Percentiles rank a stretch among this genome's conserved stretches.
Evolutionary conservation across 23 tunicate species (phyloP).

Genomic region (Clavelina lepadiformis): DNA sequence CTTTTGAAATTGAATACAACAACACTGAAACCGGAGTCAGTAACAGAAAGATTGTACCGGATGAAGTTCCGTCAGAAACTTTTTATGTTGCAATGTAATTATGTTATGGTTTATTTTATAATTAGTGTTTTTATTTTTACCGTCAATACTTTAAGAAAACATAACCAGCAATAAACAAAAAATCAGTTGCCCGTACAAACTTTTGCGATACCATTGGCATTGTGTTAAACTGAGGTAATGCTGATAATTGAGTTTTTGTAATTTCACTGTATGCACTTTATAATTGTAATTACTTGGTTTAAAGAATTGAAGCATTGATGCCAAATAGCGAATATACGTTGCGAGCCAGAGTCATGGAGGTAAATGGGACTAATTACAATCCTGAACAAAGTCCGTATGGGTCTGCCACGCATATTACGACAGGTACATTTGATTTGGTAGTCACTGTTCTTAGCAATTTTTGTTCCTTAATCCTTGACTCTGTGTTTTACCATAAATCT

Average conservation of each 20-base stretch:
- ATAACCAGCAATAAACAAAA: too few relatives aligned
- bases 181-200: too few relatives aligned
- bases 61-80: constrained; percentile 5
- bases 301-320: not conserved
- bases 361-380: not conserved
- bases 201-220: too few relatives aligned
- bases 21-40: constrained; percentile 17
- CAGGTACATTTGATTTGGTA: constrained; percentile 2
- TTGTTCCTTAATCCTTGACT: not conserved
- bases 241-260: too few relatives aligned
- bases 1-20: constrained; percentile 25
- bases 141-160: too few relatives aligned
- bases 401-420: not conserved
- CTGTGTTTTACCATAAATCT: too few relatives aligned
- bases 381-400: constrained; percentile 15
- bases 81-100: constrained; percentile 28
- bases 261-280: not conserved
- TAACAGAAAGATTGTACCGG: not conserved
- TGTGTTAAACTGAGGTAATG: too few relatives aligned
- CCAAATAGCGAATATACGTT: constrained; percentile 9
- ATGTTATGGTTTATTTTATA: not conserved
- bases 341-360: constrained; percentile 5
- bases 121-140: too few relatives aligned
- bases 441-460: not conserved
- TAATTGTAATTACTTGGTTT: not conserved